phyloP scores from a whole-genome alignment of 2,888 invertebrate species.

The Apocheima hispidaria region DNA sequence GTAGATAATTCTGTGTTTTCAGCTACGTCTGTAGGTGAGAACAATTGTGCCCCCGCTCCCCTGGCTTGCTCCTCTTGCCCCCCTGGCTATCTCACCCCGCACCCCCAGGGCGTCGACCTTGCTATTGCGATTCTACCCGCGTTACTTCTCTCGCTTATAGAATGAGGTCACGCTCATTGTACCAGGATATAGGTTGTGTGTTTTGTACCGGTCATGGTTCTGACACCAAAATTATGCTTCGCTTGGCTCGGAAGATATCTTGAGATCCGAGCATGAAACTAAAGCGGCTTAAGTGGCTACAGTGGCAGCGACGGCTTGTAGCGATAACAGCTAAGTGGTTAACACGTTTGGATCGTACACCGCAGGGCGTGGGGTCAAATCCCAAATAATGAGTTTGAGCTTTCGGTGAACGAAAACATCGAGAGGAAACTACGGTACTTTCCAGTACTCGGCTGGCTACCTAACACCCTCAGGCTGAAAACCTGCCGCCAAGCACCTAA shows the following conservation, averaged over 20 bases:
- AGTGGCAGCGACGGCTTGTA: too few species aligned
- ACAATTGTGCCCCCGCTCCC: slow-evolving; percentile 48
- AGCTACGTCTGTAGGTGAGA: slow-evolving; percentile 62
- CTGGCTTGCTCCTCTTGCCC: too few species aligned
- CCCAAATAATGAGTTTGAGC: too few species aligned
- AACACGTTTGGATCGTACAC: too few species aligned
- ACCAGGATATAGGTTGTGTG: slow-evolving; percentile 55
- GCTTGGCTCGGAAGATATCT: neutral
- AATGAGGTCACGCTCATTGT: slow-evolving; percentile 76
- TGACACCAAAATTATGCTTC: slow-evolving; percentile 36
- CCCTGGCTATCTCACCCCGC: slow-evolving; percentile 13
- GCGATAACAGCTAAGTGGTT: too few species aligned
- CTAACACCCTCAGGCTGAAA: too few species aligned
- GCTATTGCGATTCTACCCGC: slow-evolving; percentile 78
- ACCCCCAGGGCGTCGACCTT: slow-evolving; percentile 70
- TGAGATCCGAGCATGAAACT: neutral
- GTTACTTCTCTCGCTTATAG: slow-evolving; percentile 71
- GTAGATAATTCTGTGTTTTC: slow-evolving; percentile 57
- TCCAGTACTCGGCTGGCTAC: too few species aligned
- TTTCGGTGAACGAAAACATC: too few species aligned
- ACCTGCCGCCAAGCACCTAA: too few species aligned
- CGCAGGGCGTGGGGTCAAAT: too few species aligned
- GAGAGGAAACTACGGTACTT: too few species aligned
- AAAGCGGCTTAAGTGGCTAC: neutral
- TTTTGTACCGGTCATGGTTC: slow-evolving; percentile 41